phyloP scores from a whole-genome alignment of 2,888 invertebrate genomes.

The Stenichneumon culpator region DNA sequence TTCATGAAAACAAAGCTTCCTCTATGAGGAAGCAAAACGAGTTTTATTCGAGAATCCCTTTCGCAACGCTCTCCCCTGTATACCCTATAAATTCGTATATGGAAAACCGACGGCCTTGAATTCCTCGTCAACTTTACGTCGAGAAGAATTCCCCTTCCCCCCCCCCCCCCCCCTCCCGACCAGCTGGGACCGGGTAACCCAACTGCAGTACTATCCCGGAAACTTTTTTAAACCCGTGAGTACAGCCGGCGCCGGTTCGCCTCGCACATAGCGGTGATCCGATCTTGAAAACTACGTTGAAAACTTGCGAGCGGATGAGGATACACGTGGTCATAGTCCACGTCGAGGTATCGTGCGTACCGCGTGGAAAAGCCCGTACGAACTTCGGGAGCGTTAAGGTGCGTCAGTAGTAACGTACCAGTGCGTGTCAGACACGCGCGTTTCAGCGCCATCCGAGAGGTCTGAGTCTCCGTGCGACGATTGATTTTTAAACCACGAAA shows the following conservation, averaged over 20 bases:
- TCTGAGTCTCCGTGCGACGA: not conserved
- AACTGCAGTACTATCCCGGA: slow-evolving; percentile 51
- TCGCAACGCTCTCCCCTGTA: too few relatives aligned
- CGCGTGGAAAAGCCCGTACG: slow-evolving; percentile 31
- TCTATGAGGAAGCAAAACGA: too few relatives aligned
- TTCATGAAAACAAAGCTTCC: too few relatives aligned
- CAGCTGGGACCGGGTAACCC: slow-evolving; percentile 31
- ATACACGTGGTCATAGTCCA: not conserved
- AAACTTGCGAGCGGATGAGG: slow-evolving; percentile 37
- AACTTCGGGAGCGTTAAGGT: not conserved
- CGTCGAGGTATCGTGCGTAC: slow-evolving; percentile 4
- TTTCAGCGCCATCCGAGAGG: not conserved
- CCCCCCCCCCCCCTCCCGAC: slow-evolving; percentile 6
- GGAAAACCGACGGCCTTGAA: slow-evolving; percentile 54
- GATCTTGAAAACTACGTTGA: slow-evolving; percentile 56
- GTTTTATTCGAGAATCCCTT: too few relatives aligned
- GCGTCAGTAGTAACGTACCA: slow-evolving; percentile 70
- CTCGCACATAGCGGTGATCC: slow-evolving; percentile 38
- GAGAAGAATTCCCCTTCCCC: too few relatives aligned
- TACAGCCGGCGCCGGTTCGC: slow-evolving; percentile 32
- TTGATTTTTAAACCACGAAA: not conserved
- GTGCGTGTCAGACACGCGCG: slow-evolving; percentile 69
- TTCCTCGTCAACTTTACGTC: slow-evolving; percentile 35
- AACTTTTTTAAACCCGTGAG: slow-evolving; percentile 58
- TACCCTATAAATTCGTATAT: not conserved